A percentile compares a stretch with the other conserved stretches of the same genome.
These are phyloP conservation scores for Coreoperca whiteheadi DNA, from an alignment of 2,113 vertebrate genomes.

Conservation along the genomic window DNA sequence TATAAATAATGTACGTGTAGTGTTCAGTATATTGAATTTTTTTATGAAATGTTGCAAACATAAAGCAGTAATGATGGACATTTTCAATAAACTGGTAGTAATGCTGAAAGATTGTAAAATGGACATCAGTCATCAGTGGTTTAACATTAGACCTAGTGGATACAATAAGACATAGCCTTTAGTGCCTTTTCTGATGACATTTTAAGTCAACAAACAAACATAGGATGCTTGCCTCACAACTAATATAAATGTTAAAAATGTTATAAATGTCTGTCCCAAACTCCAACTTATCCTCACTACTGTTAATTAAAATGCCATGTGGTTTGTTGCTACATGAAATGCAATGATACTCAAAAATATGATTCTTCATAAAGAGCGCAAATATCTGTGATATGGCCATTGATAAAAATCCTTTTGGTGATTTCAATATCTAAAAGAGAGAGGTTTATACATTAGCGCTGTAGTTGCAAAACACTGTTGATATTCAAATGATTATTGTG, in stretches of 20 bases:
- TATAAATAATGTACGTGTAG: not conserved
- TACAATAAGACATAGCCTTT: not conserved
- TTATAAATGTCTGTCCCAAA: conserved; percentile 29
- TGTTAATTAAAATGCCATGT: conserved; percentile 20
- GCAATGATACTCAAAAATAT: conserved; percentile 52
- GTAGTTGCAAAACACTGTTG: conserved; percentile 99
- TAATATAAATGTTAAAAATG: not conserved
- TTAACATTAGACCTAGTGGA: not conserved
- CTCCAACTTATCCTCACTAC: not conserved
- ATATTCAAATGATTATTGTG: conserved; percentile 99
- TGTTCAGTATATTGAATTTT: not conserved
- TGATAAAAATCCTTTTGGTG: conserved; percentile 88
- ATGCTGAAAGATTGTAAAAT: not conserved
- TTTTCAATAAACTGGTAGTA: not conserved
- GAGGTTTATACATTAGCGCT: conserved; percentile 99
- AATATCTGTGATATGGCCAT: conserved; percentile 88
- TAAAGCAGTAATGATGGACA: not conserved
- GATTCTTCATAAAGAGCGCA: conserved; percentile 64
- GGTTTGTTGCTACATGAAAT: conserved; percentile 1
- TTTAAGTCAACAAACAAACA: conserved; percentile 18
- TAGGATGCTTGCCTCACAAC: not conserved
- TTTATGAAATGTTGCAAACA: not conserved
- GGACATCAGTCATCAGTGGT: not conserved
- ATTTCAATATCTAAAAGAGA: conserved; percentile 95
- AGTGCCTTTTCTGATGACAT: too few relatives aligned